phyloP scores from a whole-genome alignment of 2,888 invertebrate species.

The Drosophila mettleri region DNA sequence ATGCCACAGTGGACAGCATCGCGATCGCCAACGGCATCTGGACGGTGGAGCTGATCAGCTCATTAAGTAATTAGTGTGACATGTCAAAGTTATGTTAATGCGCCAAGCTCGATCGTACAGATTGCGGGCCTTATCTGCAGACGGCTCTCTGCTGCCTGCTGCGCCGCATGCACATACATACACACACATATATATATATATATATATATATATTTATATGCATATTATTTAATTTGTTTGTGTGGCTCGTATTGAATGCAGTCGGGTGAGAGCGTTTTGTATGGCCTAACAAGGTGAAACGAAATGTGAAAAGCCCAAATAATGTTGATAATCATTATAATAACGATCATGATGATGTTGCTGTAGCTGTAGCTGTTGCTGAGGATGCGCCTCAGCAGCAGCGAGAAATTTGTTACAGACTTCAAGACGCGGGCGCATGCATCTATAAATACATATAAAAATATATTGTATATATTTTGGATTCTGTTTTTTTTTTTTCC shows the following conservation, averaged over 20 bases:
- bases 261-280: constrained; percentile 67
- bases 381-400: constrained; percentile 56
- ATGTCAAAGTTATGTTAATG: constrained; percentile 83
- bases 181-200: no score
- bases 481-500: constrained; percentile 17
- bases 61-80: constrained; percentile 85
- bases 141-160: constrained; percentile 43
- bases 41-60: constrained; percentile 59
- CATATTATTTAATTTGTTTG: constrained; percentile 71
- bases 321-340: constrained; percentile 46
- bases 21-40: not conserved
- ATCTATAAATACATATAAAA: constrained; percentile 62
- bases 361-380: constrained; percentile 1
- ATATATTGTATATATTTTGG: constrained; percentile 31
- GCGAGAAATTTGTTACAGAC: constrained; percentile 70
- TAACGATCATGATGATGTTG: constrained; percentile 27
- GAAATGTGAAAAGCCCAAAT: constrained; percentile 68
- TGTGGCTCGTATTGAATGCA: constrained; percentile 42
- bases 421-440: constrained; percentile 50
- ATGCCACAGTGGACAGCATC: constrained; percentile 21
- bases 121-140: constrained; percentile 70
- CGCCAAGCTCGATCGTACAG: constrained; percentile 58
- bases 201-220: constrained; percentile 48
- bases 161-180: no score
- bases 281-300: constrained; percentile 77